Conservation (phyloP, 1,140 invertebrate genomes). For the Bombus pyrosoma region DNA sequence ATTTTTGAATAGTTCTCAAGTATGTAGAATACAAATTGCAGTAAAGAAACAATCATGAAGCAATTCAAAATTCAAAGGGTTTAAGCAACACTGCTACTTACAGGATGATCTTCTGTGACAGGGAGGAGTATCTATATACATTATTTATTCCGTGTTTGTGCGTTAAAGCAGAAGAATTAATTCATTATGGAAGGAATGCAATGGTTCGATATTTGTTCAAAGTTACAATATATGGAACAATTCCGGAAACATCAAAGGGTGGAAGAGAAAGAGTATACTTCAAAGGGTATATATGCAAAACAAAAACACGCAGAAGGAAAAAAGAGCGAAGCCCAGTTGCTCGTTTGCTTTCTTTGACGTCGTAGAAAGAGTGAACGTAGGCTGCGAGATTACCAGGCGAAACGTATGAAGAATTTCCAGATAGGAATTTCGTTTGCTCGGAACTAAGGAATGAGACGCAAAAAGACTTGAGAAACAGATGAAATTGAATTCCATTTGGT, state of each 20-base stretch:
- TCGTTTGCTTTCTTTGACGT: constrained; percentile 35
- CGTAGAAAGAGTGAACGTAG: not conserved
- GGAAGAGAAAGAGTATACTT: not conserved
- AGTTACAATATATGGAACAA: not conserved
- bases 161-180: not conserved
- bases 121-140: not conserved
- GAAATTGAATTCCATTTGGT: not conserved
- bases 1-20: too few species aligned
- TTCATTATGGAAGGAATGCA: too few species aligned
- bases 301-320: not conserved
- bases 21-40: too few species aligned
- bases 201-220: not conserved
- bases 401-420: not conserved
- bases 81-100: too few species aligned
- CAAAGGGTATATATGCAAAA: constrained; percentile 28
- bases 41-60: too few species aligned
- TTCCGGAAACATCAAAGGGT: not conserved
- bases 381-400: not conserved
- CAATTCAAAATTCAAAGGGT: too few species aligned
- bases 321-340: not conserved
- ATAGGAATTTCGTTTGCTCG: constrained; percentile 11
- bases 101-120: too few species aligned
- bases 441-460: not conserved
- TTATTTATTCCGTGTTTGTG: not conserved
- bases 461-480: not conserved